Percentiles rank a stretch among this genome's conserved stretches.
phyloP scores from a whole-genome alignment of 1,140 invertebrate genomes.

The Conus betulinus region DNA sequence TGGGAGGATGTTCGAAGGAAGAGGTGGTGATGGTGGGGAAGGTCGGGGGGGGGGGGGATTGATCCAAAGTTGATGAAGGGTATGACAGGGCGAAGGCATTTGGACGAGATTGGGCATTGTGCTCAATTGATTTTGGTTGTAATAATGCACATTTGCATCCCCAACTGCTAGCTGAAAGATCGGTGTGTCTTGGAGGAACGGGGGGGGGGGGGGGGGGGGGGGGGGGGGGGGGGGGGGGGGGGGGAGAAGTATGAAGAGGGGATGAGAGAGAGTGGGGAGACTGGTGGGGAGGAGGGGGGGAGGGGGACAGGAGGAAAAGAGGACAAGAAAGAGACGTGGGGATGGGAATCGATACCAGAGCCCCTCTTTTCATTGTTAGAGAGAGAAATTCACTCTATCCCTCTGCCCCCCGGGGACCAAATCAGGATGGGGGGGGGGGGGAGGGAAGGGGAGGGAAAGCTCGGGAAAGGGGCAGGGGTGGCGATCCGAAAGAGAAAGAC shows the following conservation, averaged over 20 bases:
- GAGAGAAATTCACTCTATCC: constrained; percentile 25
- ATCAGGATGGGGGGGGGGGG: constrained; percentile 9
- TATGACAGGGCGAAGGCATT: constrained; percentile 49
- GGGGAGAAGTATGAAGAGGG: background rate
- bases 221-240: background rate
- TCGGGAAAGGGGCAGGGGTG: background rate
- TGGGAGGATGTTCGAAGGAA: too few relatives aligned
- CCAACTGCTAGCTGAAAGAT: too few relatives aligned
- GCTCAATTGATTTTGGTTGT: constrained; percentile 46
- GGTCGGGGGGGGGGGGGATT: constrained; percentile 19
- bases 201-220: background rate
- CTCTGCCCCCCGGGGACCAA: constrained; percentile 26
- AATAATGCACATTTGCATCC: constrained; percentile 53
- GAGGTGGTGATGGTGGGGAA: too few relatives aligned
- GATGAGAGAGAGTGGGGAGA: too few relatives aligned
- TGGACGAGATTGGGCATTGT: constrained; percentile 42
- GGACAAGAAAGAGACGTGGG: too few relatives aligned
- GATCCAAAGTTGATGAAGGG: constrained; percentile 49
- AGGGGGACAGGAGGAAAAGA: too few relatives aligned
- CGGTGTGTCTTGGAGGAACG: constrained; percentile 26
- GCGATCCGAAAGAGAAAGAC: background rate
- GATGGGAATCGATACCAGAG: constrained; percentile 39
- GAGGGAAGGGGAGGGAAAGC: background rate
- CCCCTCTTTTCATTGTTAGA: constrained; percentile 42
- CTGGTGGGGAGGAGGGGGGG: too few relatives aligned